These are phyloP conservation scores for Nomada flava DNA, from an alignment of 2,888 invertebrate species.

Conservation along the genomic window DNA sequence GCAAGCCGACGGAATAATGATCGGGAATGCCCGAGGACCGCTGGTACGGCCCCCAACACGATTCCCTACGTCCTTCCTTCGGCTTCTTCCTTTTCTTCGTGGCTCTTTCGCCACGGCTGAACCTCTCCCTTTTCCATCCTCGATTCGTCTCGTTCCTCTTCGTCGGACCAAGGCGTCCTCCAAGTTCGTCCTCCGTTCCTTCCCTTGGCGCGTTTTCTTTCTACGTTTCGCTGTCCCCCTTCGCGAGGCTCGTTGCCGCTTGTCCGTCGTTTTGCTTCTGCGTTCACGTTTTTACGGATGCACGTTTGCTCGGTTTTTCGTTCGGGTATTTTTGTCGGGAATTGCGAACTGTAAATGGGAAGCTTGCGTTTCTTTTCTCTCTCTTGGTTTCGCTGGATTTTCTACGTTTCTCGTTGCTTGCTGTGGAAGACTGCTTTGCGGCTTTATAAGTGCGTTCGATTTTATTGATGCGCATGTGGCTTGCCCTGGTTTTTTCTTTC, in stretches of 20 bases:
- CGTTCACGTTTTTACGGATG: background rate
- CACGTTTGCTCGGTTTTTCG: too few relatives aligned
- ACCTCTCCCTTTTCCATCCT: constrained; percentile 33
- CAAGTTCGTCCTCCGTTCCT: constrained; percentile 10
- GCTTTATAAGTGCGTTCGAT: background rate
- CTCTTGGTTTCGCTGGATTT: too few relatives aligned
- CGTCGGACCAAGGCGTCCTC: background rate
- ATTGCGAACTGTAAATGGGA: background rate
- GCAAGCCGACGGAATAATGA: constrained; percentile 75
- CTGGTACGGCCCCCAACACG: constrained; percentile 71
- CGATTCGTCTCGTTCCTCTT: constrained; percentile 50
- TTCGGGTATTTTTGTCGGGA: background rate
- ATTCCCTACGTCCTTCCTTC: constrained; percentile 64
- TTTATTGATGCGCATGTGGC: background rate
- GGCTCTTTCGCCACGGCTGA: constrained; percentile 16
- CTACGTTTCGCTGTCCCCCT: constrained; percentile 5
- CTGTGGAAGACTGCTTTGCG: too few relatives aligned
- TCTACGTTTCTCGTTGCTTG: too few relatives aligned
- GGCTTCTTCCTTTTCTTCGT: constrained; percentile 53
- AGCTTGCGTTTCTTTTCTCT: background rate
- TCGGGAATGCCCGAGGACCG: constrained; percentile 72
- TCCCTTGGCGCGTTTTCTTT: background rate
- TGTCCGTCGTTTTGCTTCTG: background rate
- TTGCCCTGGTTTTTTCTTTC: too few relatives aligned
- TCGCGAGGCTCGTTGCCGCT: background rate